Base-by-base conservation (phyloP, 2,797 vertebrate species). In the Leptoclinus maculatus region DNA sequence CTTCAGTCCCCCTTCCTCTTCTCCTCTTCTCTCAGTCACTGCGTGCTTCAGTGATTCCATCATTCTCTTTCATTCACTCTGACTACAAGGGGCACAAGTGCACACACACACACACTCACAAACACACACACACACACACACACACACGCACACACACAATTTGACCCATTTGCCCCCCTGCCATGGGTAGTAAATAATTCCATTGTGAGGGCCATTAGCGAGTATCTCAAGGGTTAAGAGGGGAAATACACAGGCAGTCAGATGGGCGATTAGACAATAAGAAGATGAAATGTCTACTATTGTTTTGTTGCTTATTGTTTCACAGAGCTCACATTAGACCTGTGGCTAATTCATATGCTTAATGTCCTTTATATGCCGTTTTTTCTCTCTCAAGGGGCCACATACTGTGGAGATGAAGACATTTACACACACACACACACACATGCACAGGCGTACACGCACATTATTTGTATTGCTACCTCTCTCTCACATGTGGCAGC, bases 31-130 rank as follows among this genome's bases (percentile, higher is more conserved):
- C 83, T 90, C 85, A 71, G 83, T 86, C 71, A 71, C 84, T 91
- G 93, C 85, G 90, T 95, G 94, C 95, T 95, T 96, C 94, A 95
- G 75, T 92, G 94, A 91, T 85, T 96, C 95, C 94, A 93, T 96
- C 91, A 86, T 87, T 90, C 78, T 74, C 86, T 89, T 85, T 90
- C 86, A 89, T 92, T 91, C 89, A 87, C 85, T 87, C 68, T 63
- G 78, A 89, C 79, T 83, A 79, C 71, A 58, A 84, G 80, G 79
- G 83, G 70, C 84, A 76, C 51, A 65, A 58, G 63, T 54, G 27
- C 16, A 1, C 64, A 41, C 71, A 57, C 63, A 47, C 59, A 49
- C 76, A 79, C 83, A 47, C 74, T 47, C 80, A 85, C 64, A 85
- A 71, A 91, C 82, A 74, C 78, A 67, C 80, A 71, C 74, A 65